These are phyloP conservation scores for Mus pahari DNA, from an alignment of 2,113 vertebrate genomes.

Conservation along the genomic window DNA sequence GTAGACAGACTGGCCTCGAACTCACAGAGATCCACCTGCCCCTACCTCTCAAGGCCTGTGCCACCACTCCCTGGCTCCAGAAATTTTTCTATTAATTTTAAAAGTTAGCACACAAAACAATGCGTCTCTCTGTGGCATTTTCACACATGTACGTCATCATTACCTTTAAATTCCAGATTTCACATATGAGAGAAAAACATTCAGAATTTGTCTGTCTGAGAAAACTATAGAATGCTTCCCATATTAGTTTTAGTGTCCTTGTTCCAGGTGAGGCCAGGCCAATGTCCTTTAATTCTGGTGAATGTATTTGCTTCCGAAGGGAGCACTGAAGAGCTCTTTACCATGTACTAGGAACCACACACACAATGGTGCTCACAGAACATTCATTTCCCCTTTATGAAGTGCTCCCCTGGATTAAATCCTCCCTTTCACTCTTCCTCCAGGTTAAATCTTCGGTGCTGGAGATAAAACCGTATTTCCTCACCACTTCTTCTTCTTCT, in stretches of 20 bases:
- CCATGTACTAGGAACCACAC: neutral
- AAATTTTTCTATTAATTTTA: neutral
- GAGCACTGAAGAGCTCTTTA: neutral
- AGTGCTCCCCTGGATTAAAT: neutral
- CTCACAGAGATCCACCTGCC: no score
- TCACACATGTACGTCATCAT: neutral
- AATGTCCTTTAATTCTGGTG: neutral
- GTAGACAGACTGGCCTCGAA: no score
- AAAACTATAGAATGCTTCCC: neutral
- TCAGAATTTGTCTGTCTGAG: neutral
- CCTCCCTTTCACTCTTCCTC: neutral
- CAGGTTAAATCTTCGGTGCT: neutral
- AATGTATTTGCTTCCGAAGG: neutral
- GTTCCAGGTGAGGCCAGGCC: neutral
- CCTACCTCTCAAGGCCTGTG: no score
- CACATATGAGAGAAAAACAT: neutral
- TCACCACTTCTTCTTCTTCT: no score
- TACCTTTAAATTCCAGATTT: neutral
- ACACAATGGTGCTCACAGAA: neutral
- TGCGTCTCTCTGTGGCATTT: neutral
- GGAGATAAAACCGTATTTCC: neutral
- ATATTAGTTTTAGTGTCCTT: neutral
- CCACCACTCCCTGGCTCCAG: no score
- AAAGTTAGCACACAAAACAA: neutral
- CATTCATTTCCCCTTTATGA: constrained; percentile 15